Conservation (phyloP, 2,113 vertebrate genomes). For the Toxostoma redivivum region DNA sequence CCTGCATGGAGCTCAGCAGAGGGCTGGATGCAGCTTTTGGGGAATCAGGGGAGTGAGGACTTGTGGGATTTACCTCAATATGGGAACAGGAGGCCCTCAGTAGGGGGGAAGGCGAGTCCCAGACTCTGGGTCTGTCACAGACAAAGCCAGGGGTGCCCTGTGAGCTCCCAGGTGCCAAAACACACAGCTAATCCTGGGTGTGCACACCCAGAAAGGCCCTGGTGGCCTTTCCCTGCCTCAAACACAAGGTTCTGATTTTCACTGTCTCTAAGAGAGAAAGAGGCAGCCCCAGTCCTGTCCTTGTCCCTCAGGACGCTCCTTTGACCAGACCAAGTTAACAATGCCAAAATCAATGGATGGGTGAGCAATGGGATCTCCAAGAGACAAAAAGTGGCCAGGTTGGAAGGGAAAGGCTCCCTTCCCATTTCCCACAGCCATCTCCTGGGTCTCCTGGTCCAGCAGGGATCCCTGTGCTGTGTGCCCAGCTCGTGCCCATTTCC, state of each 20-base stretch:
- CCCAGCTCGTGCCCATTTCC: background rate
- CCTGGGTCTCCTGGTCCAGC: background rate
- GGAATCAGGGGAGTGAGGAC: background rate
- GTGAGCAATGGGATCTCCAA: background rate
- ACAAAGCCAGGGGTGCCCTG: background rate
- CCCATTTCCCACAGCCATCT: background rate
- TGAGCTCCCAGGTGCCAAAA: background rate
- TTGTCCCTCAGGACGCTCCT: background rate
- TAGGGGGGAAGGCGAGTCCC: background rate
- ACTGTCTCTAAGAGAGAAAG: background rate
- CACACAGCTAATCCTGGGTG: fast-evolving
- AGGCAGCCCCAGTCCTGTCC: background rate
- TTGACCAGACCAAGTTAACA: background rate
- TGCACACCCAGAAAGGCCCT: fast-evolving
- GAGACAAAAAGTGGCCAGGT: background rate
- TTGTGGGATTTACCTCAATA: background rate
- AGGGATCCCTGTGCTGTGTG: background rate
- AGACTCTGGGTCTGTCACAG: background rate
- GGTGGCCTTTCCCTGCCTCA: background rate
- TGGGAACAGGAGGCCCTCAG: background rate
- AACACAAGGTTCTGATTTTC: background rate
- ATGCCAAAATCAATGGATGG: background rate
- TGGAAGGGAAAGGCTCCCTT: background rate
- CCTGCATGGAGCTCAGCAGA: background rate
- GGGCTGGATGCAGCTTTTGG: background rate